phyloP scores from a whole-genome alignment of 2,888 invertebrate species.

The Unio delphinus region DNA sequence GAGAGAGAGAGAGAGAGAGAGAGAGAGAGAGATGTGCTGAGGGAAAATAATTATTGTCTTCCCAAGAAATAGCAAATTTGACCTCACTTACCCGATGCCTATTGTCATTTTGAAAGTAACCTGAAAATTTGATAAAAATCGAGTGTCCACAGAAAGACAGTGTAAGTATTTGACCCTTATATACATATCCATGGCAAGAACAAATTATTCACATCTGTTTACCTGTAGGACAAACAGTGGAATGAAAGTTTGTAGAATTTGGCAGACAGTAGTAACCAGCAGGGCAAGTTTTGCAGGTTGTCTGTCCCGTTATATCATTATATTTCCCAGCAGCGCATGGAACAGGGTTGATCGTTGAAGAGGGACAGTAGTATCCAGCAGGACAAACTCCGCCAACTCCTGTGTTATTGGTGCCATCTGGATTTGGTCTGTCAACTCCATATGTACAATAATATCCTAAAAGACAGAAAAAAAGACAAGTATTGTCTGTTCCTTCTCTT shows the following conservation, averaged over 20 bases:
- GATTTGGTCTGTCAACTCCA: constrained; percentile 62
- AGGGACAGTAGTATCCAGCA: constrained; percentile 59
- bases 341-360: constrained; percentile 37
- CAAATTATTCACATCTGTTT: constrained; percentile 30
- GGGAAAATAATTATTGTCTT: too few relatives aligned
- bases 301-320: constrained; percentile 47
- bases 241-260: constrained; percentile 51
- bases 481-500: background rate
- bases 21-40: too few relatives aligned
- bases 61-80: too few relatives aligned
- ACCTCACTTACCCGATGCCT: too few relatives aligned
- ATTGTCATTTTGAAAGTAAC: too few relatives aligned
- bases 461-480: constrained; percentile 4
- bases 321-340: constrained; percentile 55
- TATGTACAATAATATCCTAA: constrained; percentile 65
- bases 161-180: too few relatives aligned
- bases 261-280: constrained; percentile 57
- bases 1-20: too few relatives aligned
- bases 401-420: constrained; percentile 50
- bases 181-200: background rate
- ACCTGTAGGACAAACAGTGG: constrained; percentile 59
- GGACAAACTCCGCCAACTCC: constrained; percentile 66
- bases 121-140: too few relatives aligned
- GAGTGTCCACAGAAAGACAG: too few relatives aligned
- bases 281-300: constrained; percentile 52